Percentiles rank a stretch among this genome's conserved stretches.
These are phyloP conservation scores for Meandrina meandrites DNA, from an alignment of 92 coral and sea anemone species.

Conservation along the genomic window DNA sequence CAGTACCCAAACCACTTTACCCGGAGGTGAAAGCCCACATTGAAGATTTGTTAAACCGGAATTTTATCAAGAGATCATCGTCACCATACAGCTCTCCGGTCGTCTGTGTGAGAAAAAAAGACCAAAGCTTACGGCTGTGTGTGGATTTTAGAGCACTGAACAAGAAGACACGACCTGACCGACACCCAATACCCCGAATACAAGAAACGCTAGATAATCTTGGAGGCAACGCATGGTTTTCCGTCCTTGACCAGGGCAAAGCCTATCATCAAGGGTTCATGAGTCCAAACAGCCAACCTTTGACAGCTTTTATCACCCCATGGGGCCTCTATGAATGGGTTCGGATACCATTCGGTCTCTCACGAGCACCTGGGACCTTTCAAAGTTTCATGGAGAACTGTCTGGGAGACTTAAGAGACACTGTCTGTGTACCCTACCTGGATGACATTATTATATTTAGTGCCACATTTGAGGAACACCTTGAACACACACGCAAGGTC, in stretches of 20 bases:
- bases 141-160: conserved; percentile 71
- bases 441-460: conserved; percentile 58
- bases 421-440: conserved; percentile 60
- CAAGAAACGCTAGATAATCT: conserved; percentile 69
- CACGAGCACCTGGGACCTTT: conserved; percentile 59
- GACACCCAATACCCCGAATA: conserved; percentile 76
- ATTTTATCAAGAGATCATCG: conserved; percentile 54
- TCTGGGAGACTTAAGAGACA: conserved; percentile 41
- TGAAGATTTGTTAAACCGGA: conserved; percentile 65
- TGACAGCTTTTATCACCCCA: conserved; percentile 66
- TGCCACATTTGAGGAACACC: conserved; percentile 55
- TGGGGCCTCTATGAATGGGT: conserved; percentile 72
- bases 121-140: conserved; percentile 65
- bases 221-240: conserved; percentile 74
- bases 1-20: conserved; percentile 67
- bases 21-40: conserved; percentile 68
- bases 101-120: conserved; percentile 68
- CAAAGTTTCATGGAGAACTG: conserved; percentile 67
- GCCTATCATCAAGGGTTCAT: conserved; percentile 77
- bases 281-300: conserved; percentile 52
- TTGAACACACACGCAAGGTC: conserved; percentile 51
- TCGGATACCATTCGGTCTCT: conserved; percentile 66
- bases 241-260: conserved; percentile 71
- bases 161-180: conserved; percentile 61
- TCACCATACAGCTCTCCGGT: conserved; percentile 63